Base-by-base conservation (phyloP, 2,797 vertebrate species). In the Clarias fuscus region DNA sequence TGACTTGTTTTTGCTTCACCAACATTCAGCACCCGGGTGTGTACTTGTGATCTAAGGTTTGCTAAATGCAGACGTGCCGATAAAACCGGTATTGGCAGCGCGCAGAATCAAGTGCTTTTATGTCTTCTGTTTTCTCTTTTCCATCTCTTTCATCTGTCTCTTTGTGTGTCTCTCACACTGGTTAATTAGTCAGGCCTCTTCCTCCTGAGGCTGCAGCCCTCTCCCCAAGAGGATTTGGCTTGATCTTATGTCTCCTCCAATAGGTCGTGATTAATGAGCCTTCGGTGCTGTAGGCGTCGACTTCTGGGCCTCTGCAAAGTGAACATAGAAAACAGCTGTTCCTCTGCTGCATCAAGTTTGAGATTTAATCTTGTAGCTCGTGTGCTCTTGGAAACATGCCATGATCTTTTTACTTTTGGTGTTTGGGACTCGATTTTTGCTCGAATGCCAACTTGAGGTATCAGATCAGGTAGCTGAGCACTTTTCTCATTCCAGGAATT, bases 201-300 rank as follows among this genome's bases (percentile, higher is more conserved):
- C 79, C 84, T 79, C 85, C 85, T 58, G 84, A 85, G 81, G 84
- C 83, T 90, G 85, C 85, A 88, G 76, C 85, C 18, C 56, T 88
- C 88, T 90, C 91, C 91, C 83, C 89, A 89, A 83, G 90, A 92
- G 92, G 85, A 87, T 92, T 88, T 18, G 67, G 88, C 78, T 85
- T 83, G 64, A 85, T 86, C 88, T 82, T 79, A 67, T 81, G 81
- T 91, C 87, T 88, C 87, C 91, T 92, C 91, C 88, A 89, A 85
- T 83, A 76, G 90, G 84, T 89, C 59, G 64, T 78, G 88, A 92
- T 91, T 88, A 93, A 93, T 89, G 88, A 89, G 88, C 89, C 88
- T 80, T 87, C 18, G 1, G 48, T 70, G 83, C 78, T 85, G 83
- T 82, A 87, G 81, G 65, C 80, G 73, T 80, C 65, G 70, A 72